Conservation (phyloP, 2,797 vertebrate species). For the Tapera naevia region DNA sequence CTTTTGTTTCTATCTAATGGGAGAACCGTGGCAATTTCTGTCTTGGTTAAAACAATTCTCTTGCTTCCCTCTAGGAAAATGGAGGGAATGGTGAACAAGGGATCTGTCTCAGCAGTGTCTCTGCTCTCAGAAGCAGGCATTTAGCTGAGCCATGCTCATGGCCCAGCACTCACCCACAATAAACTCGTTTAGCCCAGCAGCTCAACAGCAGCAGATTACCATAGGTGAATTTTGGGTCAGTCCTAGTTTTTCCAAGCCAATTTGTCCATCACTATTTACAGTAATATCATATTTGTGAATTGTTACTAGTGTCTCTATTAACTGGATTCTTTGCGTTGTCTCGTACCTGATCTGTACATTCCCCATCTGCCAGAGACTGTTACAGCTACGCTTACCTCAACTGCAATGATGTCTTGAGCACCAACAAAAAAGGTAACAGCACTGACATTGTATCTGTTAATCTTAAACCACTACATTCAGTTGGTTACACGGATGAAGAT, state of each 20-base stretch:
- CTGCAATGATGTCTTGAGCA: neutral
- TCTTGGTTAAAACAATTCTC: neutral
- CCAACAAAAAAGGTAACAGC: neutral
- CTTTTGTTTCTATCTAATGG: neutral
- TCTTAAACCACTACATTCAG: neutral
- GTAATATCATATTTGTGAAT: neutral
- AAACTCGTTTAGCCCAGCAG: neutral
- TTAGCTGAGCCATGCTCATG: neutral
- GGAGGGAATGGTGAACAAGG: neutral
- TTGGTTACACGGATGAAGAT: neutral
- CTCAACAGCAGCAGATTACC: neutral
- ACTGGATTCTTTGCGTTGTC: neutral
- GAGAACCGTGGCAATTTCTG: neutral
- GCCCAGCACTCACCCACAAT: neutral
- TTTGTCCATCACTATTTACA: neutral
- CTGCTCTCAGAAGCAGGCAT: neutral
- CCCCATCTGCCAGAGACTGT: slow-evolving; percentile 21
- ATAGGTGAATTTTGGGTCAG: neutral
- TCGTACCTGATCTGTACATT: neutral
- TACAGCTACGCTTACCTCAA: neutral
- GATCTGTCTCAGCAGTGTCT: neutral
- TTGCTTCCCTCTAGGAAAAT: neutral
- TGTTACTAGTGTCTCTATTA: neutral
- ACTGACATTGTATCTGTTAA: neutral
- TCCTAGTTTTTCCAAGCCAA: neutral